Base-by-base conservation (phyloP, 2,797 vertebrate species). In the Lemur catta region DNA sequence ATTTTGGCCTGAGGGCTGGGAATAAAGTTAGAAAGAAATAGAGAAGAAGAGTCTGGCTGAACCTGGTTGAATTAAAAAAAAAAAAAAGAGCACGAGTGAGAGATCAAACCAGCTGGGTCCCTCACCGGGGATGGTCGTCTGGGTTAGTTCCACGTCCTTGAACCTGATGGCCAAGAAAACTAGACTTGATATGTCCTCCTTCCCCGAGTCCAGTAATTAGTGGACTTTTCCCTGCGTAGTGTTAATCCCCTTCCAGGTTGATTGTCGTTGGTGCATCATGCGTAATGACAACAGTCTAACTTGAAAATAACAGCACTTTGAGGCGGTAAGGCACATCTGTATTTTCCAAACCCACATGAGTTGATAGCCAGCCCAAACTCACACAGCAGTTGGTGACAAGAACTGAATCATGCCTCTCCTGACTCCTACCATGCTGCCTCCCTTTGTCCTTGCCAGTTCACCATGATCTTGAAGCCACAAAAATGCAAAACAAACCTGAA, bases 401-500 rank as follows among this genome's bases (percentile, higher is more conserved):
- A 74, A 48, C 57, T 38, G 63, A 89, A 81, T 80, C 67, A 30
- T 61, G 35, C 33, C 52, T 91, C 38, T 89, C 46, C 67, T 86
- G 59, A 96, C 67, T 52, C 46, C 72, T 35, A 57, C 63, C 30
- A 24, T 9, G 7, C 69, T 72, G 52, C 63, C 63, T 93, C 18
- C 20, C 89, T 91, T 84, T 95, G 75, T 55, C 74, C 59, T 96
- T 91, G 67, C 78, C 78, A 75, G 46, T 85, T 94, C 61, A 65
- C 84, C 65, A 15, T 91, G 81, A 74, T 38, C 84, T 61, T 78
- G 46, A 87, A 91, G 72, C 38, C 92, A 69, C 80, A 90, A 52
- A 95, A 84, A 81, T 74, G 48, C 69, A 93, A 87, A 92, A 93
- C 72, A 93, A 89, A 88, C 65, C 50, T 84, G 93, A 93, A 93